Conservation (phyloP, 2,113 vertebrate genomes). For the Ariopsis seemanni region DNA sequence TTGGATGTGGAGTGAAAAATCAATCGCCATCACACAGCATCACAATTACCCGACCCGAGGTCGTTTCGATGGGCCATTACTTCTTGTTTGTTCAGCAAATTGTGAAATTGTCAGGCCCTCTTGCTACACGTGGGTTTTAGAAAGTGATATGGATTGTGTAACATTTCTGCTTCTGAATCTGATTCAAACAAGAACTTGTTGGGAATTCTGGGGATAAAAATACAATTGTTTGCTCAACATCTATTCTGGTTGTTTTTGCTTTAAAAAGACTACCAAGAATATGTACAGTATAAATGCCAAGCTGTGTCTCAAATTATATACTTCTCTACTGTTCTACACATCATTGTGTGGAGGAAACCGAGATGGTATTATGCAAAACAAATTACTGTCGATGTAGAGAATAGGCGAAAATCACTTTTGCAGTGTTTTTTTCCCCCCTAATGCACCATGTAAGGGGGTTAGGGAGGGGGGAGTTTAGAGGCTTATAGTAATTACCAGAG, state of each 20-base stretch:
- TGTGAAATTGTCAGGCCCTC: conserved; percentile 38
- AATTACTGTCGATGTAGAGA: background rate
- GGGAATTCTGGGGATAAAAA: background rate
- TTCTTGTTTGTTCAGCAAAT: conserved; percentile 57
- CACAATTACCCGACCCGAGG: conserved; percentile 52
- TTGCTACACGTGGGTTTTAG: conserved; percentile 10
- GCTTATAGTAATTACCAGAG: background rate
- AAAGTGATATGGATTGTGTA: conserved; percentile 48
- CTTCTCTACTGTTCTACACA: background rate
- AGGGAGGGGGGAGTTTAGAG: background rate
- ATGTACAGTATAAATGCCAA: background rate
- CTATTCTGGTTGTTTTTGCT: background rate
- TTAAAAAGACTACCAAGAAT: background rate
- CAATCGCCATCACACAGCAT: conserved; percentile 54
- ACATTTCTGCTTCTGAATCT: background rate
- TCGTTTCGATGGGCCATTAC: conserved; percentile 54
- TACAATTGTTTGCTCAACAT: background rate
- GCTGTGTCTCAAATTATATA: background rate
- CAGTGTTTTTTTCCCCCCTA: background rate
- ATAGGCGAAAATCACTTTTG: background rate
- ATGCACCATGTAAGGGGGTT: background rate
- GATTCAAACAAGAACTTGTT: conserved; percentile 4
- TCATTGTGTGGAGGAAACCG: background rate
- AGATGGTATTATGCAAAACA: background rate
- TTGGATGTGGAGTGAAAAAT: conserved; percentile 52